Evolutionary conservation across 2,113 vertebrate species (phyloP).

Genomic region (Eleginops maclovinus): DNA sequence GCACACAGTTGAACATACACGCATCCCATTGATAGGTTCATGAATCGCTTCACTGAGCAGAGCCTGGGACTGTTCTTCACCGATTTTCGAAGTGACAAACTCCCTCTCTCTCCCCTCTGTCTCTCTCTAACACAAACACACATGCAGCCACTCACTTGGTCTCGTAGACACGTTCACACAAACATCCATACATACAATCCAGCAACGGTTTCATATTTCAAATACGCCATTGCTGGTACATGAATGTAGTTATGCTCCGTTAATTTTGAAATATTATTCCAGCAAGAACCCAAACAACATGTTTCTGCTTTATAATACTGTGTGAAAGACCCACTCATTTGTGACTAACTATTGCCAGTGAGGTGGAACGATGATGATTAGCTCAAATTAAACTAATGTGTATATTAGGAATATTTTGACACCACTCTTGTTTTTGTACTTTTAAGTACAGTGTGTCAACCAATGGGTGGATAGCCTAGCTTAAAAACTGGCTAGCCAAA

Average conservation of each 20-base stretch:
- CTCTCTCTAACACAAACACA: slow-evolving; percentile 12
- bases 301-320: background rate
- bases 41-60: slow-evolving; percentile 65
- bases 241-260: background rate
- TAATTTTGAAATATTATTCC: slow-evolving; percentile 18
- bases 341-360: background rate
- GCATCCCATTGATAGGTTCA: slow-evolving; percentile 67
- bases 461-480: background rate
- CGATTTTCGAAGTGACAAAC: slow-evolving; percentile 62
- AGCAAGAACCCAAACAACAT: background rate
- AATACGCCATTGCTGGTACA: slow-evolving; percentile 1
- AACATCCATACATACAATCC: slow-evolving; percentile 13
- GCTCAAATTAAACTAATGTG: no score
- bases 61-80: slow-evolving; percentile 49
- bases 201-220: slow-evolving; percentile 28
- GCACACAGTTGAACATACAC: slow-evolving; percentile 15
- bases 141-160: background rate
- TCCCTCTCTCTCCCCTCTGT: slow-evolving; percentile 11
- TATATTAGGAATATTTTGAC: background rate
- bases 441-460: background rate
- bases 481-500: background rate
- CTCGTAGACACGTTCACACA: background rate
- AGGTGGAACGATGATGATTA: background rate
- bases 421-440: background rate
- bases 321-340: background rate